Evolutionary conservation across 2,888 invertebrate species (phyloP).

Genomic region (Sarcophaga rosellei): DNA sequence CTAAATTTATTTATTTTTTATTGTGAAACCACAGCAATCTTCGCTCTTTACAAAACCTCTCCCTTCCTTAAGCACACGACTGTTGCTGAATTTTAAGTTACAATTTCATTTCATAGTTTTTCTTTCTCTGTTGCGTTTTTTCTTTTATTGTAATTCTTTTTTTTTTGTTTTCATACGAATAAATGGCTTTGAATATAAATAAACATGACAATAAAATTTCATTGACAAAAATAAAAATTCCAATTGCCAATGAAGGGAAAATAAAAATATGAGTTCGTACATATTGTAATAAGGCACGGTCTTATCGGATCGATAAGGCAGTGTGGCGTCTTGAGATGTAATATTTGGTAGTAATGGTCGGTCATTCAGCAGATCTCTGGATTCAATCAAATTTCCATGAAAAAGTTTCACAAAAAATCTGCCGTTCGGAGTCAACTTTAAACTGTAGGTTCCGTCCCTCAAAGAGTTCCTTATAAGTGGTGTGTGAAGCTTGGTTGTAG

Average conservation of each 20-base stretch:
- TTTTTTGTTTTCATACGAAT: neutral
- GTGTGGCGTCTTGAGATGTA: too few species aligned
- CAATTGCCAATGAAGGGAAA: neutral
- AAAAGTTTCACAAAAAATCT: too few species aligned
- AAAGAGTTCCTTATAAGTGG: too few species aligned
- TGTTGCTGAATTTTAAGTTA: conserved; percentile 15
- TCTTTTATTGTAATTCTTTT: neutral
- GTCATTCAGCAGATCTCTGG: too few species aligned
- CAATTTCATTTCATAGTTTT: neutral
- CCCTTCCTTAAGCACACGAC: neutral
- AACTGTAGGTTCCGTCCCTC: too few species aligned
- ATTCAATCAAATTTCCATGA: too few species aligned
- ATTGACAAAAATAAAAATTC: neutral
- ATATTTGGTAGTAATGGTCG: too few species aligned
- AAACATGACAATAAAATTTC: neutral
- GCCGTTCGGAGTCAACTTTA: too few species aligned
- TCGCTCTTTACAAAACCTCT: conserved; percentile 1
- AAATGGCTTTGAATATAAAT: conserved; percentile 31
- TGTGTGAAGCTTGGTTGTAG: too few species aligned
- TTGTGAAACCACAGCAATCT: conserved; percentile 51
- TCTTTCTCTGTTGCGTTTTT: neutral
- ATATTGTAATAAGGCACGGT: neutral
- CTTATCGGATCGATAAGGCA: too few species aligned
- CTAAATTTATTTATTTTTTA: neutral
- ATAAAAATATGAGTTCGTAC: neutral